Conservation (phyloP, 1,140 invertebrate genomes). For the Hyposmocoma kahamanoa region DNA sequence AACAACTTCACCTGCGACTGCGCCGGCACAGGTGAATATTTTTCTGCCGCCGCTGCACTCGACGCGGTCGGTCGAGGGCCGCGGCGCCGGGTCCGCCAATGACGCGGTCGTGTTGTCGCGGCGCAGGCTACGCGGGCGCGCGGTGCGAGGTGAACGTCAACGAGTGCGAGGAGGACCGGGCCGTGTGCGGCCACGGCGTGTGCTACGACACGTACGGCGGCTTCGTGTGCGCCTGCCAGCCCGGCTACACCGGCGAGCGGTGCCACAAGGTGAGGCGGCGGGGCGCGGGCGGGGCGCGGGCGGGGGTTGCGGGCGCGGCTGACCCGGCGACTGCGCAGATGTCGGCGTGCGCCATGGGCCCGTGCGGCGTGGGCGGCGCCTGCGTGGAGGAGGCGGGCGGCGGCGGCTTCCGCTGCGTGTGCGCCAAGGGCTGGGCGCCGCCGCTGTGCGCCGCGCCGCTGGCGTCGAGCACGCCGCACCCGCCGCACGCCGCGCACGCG, state of each 20-base stretch:
- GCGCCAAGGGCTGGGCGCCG: slow-evolving; percentile 84
- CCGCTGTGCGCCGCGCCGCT: slow-evolving; percentile 81
- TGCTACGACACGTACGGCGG: slow-evolving; percentile 87
- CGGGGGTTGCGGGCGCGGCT: background rate
- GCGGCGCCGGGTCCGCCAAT: too few relatives aligned
- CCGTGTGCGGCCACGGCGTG: slow-evolving; percentile 85
- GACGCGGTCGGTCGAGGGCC: too few relatives aligned
- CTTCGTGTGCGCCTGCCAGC: slow-evolving; percentile 88
- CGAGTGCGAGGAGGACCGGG: slow-evolving; percentile 81
- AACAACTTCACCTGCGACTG: slow-evolving; percentile 88
- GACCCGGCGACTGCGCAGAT: slow-evolving; percentile 21
- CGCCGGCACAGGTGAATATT: slow-evolving; percentile 77
- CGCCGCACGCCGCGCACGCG: slow-evolving; percentile 71
- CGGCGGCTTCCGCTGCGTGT: slow-evolving; percentile 80
- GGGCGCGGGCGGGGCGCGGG: background rate
- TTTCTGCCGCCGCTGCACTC: too few relatives aligned
- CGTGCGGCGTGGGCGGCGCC: slow-evolving; percentile 82
- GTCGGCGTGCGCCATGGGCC: slow-evolving; percentile 66
- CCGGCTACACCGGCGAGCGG: slow-evolving; percentile 86
- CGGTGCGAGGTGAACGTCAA: slow-evolving; percentile 89
- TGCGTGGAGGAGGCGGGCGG: slow-evolving; percentile 86
- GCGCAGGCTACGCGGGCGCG: slow-evolving; percentile 85
- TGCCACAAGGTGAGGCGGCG: slow-evolving; percentile 76
- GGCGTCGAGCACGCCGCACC: slow-evolving; percentile 50
- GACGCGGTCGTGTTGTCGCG: too few relatives aligned